These are phyloP conservation scores for Drosophila tristis DNA, from an alignment of 1,140 invertebrate genomes.

Conservation along the genomic window DNA sequence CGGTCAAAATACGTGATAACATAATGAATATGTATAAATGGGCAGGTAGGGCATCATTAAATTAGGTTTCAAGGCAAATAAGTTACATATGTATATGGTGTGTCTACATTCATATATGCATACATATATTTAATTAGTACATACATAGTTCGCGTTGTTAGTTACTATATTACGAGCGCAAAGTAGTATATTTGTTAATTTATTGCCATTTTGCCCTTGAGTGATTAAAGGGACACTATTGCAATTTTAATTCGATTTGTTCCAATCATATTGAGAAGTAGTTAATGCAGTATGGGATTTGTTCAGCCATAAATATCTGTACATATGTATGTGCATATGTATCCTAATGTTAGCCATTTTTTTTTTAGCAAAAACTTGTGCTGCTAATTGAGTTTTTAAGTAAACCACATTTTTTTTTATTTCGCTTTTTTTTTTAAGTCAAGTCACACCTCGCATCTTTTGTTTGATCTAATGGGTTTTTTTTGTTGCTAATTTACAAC, in stretches of 20 bases:
- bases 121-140: no score
- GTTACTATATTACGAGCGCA: no score
- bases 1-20: not conserved
- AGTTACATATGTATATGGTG: not conserved
- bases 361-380: not conserved
- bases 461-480: constrained; percentile 27
- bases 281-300: not conserved
- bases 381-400: constrained; percentile 50
- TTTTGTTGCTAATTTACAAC: constrained; percentile 4
- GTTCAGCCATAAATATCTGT: not conserved
- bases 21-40: constrained; percentile 37
- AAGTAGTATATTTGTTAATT: no score
- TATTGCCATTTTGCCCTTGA: constrained; percentile 2
- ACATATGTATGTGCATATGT: constrained; percentile 1
- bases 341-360: not conserved
- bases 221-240: not conserved
- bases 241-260: no score
- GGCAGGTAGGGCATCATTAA: constrained; percentile 24
- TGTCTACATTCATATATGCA: not conserved
- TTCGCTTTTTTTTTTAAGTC: constrained; percentile 11
- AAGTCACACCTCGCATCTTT: constrained; percentile 5
- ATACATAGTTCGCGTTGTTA: no score
- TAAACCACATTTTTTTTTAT: constrained; percentile 12
- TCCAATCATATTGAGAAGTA: no score
- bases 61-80: constrained; percentile 27